Conservation (phyloP, 2,113 vertebrate species). For the Calyptomena viridis region DNA sequence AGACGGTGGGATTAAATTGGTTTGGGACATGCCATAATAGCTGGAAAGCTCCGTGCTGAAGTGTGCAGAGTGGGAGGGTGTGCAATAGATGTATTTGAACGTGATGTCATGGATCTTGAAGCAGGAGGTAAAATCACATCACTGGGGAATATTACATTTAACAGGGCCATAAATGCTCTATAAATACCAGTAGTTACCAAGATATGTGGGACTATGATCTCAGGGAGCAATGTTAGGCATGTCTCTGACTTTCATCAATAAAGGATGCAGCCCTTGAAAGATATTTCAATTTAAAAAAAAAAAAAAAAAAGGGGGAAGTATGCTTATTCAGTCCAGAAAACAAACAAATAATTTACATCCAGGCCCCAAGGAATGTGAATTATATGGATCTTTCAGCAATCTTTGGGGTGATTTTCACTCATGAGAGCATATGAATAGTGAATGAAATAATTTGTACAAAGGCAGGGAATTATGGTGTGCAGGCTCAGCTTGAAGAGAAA, state of each 20-base stretch:
- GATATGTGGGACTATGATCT: neutral
- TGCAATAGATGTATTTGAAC: neutral
- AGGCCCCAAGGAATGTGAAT: neutral
- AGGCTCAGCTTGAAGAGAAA: neutral
- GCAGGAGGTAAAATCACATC: neutral
- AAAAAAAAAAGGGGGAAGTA: neutral
- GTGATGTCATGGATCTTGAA: neutral
- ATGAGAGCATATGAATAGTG: neutral
- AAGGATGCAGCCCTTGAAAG: neutral
- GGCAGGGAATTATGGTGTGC: neutral
- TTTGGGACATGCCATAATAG: neutral
- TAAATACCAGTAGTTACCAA: neutral
- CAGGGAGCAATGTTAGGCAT: neutral
- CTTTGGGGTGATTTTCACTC: conserved; percentile 22
- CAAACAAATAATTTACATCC: conserved; percentile 21
- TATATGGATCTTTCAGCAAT: conserved; percentile 19
- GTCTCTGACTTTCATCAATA: neutral
- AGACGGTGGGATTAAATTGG: neutral
- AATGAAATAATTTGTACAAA: neutral
- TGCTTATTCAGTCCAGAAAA: neutral
- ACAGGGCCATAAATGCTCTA: neutral
- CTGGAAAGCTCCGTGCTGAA: neutral
- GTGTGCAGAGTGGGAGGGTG: neutral
- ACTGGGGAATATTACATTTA: neutral
- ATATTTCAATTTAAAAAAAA: neutral